A percentile compares a stretch with the other conserved stretches of the same genome.
Evolutionary conservation across 2,113 vertebrate genomes (phyloP).

Genomic region (Prochilodus magdalenae): DNA sequence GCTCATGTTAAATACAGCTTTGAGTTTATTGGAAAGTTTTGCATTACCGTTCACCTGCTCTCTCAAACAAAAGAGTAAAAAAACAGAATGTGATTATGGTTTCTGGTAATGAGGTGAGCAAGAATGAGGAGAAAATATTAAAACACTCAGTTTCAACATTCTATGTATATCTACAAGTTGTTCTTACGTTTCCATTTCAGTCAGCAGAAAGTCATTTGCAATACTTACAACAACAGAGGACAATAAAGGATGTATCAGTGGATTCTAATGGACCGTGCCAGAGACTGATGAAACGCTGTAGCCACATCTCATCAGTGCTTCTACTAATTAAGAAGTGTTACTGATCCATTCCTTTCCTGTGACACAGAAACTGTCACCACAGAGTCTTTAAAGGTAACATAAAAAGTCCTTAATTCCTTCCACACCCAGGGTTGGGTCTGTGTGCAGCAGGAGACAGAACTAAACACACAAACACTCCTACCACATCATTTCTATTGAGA

Average conservation of each 20-base stretch:
- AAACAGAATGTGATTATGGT: not conserved
- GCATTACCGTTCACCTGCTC: slow-evolving; percentile 18
- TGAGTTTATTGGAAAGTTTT: slow-evolving; percentile 49
- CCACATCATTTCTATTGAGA: not conserved
- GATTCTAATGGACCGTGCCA: not conserved
- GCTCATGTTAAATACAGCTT: not conserved
- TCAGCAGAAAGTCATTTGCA: not conserved
- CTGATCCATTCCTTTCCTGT: not conserved
- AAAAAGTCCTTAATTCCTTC: slow-evolving; percentile 3
- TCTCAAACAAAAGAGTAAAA: not conserved
- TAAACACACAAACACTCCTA: slow-evolving; percentile 9
- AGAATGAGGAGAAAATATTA: not conserved
- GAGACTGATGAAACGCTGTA: not conserved
- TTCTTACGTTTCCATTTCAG: not conserved
- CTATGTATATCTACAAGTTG: not conserved
- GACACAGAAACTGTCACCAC: not conserved
- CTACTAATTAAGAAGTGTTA: not conserved
- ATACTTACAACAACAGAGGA: not conserved
- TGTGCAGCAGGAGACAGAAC: slow-evolving; percentile 3
- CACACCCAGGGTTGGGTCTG: not conserved
- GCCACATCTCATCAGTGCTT: not conserved
- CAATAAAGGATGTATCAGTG: slow-evolving; percentile 16
- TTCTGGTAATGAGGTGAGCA: not conserved
- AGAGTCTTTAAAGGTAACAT: not conserved
- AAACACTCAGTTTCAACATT: not conserved